Evolutionary conservation across 2,113 vertebrate genomes (phyloP), one percentile per base, ranked within the genome.

Genomic region (Tachycineta bicolor): DNA sequence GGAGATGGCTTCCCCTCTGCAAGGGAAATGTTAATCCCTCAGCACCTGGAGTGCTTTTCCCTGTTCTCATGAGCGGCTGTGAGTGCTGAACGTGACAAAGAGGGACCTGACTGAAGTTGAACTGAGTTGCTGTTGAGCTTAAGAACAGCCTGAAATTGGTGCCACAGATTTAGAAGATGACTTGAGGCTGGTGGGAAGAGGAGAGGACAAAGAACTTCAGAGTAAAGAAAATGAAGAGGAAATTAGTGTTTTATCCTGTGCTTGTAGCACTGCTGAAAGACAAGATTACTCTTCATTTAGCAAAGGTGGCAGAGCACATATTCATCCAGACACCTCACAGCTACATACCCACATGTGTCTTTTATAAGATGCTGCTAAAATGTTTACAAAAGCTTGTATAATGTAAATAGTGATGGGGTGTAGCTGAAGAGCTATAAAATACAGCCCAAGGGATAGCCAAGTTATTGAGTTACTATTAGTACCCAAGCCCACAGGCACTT

Each of bases 301-400:
- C 41, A 68, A 87, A 87, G 84, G 67, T 44, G 60, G 82, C 50
- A 78, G 85, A 64, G 84, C 39, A 69, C 29, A 44, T 76, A 39
- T 34, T 55, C 71, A 83, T 39, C 56, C 81, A 56, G 92, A 93
- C 75, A 87, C 78, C 84, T 93, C 93, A 78, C 70, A 95, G 89
- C 79, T 91, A 82, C 0, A 0, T 55, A 80, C 65, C 60, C 87
- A 83, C 84, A 70, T 69, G 90, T 71, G 86, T 75, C 76, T 95
- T 96, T 93, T 95, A 95, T 75, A 96, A 90, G 85, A 94, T 29
- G 60, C 92, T 81, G 80, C 94, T 96, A 95, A 96, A 96, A 96
- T 93, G 96, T 96, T 95, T 95, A 95, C 89, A 95, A 95, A 95
- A 94, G 94, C 93, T 95, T 92, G 93, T 90, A 94, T 93, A 95